Evolutionary conservation across 2,113 vertebrate species (phyloP), one percentile per base, ranked within the genome.

Genomic region (Mionectes macconnelli): DNA sequence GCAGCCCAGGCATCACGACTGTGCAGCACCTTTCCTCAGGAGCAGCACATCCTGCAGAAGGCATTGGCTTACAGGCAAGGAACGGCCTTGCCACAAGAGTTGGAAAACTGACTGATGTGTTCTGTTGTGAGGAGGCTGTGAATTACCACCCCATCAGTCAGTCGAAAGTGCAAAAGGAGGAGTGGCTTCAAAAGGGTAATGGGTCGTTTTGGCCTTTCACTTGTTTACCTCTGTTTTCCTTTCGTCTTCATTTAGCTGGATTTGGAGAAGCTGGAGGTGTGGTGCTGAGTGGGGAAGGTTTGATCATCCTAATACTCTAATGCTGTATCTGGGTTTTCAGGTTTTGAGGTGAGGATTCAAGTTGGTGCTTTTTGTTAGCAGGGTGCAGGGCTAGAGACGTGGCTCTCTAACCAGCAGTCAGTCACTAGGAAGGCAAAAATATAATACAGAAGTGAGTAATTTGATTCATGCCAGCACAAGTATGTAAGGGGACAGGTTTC

Each of bases 1-100:
- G 40, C 56, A 81, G 77, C 77, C 60, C 4, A 1, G 66, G 35
- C 35, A 14, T 5, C 0, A 0, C 0, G 8, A 35, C 62, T 33
- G 20, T 53, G 50, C 42, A 37, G 49, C 55, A 37, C 72, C 72
- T 92, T 59, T 91, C 28, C 42, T 84, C 19, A 18, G 80, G 44
- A 76, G 60, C 55, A 18, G 53, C 72, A 70, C 70, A 49, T 59
- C 63, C 72, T 66, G 76, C 64, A 89, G 84, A 55, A 84, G 42
- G 42, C 50, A 11, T 6, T 0, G 1, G 68, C 6, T 77, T 16
- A 13, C 1, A 4, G 63, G 33, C 35, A 76, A 44, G n/a, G 39
- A 72, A 7, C 44, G 25, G 76, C 33, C 62, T 62, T 57, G 68
- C 57, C 40, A 42, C 14, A 53, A 35, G 63, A 8, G 9, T 1